A percentile compares a stretch with the other conserved stretches of the same genome.
phyloP scores from a whole-genome alignment of 2,113 vertebrate species.

The Sapajus apella region DNA sequence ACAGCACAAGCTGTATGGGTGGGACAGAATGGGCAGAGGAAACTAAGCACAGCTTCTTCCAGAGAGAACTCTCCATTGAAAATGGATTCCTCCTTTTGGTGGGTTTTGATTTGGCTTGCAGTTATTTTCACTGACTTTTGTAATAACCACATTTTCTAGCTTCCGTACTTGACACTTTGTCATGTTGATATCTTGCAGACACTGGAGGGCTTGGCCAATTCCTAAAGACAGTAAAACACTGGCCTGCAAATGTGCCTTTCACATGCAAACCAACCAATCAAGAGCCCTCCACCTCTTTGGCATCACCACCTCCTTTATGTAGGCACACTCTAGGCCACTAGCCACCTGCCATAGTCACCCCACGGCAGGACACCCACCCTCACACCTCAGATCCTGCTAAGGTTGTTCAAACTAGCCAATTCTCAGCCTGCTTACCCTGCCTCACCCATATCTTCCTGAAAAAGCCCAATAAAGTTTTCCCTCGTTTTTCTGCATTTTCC shows the following conservation, averaged over 20 bases:
- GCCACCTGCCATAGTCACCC: no score
- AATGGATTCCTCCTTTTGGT: background rate
- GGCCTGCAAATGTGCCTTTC: background rate
- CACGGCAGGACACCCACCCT: background rate
- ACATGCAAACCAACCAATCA: background rate
- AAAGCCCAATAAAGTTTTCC: background rate
- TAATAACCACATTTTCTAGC: background rate
- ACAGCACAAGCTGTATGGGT: background rate
- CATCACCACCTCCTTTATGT: background rate
- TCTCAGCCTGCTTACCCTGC: background rate
- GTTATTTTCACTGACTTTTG: background rate
- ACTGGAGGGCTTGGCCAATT: background rate
- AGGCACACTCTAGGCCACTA: background rate
- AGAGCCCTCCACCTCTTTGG: no score
- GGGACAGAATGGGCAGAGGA: background rate
- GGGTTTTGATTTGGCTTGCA: background rate
- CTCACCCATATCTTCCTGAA: background rate
- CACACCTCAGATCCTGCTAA: background rate
- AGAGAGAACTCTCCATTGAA: slow-evolving; percentile 46
- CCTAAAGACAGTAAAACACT: background rate
- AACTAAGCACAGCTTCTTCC: slow-evolving; percentile 36
- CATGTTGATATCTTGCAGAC: background rate
- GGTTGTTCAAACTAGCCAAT: background rate
- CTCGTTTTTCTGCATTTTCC: no score
- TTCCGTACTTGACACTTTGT: background rate